Conservation (phyloP, 1,140 invertebrate genomes). For the Drosophila willistoni region DNA sequence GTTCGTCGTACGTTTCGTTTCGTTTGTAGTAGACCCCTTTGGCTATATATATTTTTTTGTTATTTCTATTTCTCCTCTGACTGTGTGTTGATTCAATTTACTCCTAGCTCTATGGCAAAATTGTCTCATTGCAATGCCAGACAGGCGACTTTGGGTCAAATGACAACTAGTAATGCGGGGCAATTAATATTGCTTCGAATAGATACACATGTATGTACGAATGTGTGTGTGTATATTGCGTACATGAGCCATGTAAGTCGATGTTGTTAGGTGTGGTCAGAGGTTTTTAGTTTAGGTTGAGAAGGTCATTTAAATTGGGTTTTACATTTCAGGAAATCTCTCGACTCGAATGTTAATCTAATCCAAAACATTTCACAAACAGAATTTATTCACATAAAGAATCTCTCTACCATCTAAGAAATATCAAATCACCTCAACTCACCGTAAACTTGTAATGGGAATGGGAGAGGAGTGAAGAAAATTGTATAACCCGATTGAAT, state of each 20-base stretch:
- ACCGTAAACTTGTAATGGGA: no score
- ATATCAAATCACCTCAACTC: no score
- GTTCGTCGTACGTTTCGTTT: neutral
- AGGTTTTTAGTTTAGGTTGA: neutral
- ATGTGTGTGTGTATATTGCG: neutral
- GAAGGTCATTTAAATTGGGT: slow-evolving; percentile 12
- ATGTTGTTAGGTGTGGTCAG: slow-evolving; percentile 3
- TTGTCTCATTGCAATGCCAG: slow-evolving; percentile 73
- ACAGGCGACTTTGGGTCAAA: slow-evolving; percentile 71
- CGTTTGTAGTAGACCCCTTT: neutral
- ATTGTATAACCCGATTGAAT: no score
- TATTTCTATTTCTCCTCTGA: neutral
- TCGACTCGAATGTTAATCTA: neutral
- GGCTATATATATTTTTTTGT: neutral
- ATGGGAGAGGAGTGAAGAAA: no score
- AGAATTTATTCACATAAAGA: no score
- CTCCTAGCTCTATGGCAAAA: slow-evolving; percentile 59
- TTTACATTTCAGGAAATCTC: slow-evolving; percentile 2
- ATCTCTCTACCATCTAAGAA: no score
- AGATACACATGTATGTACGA: neutral
- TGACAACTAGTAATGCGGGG: slow-evolving; percentile 77
- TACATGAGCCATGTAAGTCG: neutral
- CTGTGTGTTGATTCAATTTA: slow-evolving; percentile 78
- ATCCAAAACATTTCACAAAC: no score
- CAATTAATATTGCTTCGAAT: slow-evolving; percentile 66